phyloP scores from a whole-genome alignment of 1,140 invertebrate species.

The Drosophila chauvacae region DNA sequence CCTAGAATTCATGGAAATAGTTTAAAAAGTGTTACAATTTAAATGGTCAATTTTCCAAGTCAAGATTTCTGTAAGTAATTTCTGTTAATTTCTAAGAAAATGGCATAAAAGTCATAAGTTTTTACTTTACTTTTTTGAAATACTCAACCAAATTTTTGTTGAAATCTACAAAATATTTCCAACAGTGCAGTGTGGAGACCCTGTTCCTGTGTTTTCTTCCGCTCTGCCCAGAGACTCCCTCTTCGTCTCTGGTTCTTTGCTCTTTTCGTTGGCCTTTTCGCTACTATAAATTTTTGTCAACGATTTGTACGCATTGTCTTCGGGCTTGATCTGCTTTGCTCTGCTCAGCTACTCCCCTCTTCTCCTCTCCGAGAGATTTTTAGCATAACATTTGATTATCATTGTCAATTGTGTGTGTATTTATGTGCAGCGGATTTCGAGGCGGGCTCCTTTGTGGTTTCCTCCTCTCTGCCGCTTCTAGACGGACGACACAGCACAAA shows the following conservation, averaged over 20 bases:
- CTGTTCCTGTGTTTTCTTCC: constrained; percentile 4
- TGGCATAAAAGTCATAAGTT: not conserved
- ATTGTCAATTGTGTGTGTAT: constrained; percentile 71
- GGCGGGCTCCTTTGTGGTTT: constrained; percentile 66
- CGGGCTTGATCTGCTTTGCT: constrained; percentile 14
- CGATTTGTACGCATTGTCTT: constrained; percentile 84
- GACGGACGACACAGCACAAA: constrained; percentile 69
- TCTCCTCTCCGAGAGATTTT: constrained; percentile 55
- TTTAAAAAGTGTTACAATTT: not conserved
- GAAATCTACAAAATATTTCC: not conserved
- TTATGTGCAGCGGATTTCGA: constrained; percentile 45
- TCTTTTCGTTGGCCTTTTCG: constrained; percentile 34
- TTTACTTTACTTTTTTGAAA: not conserved
- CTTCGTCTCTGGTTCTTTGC: not conserved
- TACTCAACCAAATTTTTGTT: not conserved
- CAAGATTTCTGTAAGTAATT: not conserved
- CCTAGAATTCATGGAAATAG: too few relatives aligned
- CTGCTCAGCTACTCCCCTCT: constrained; percentile 1
- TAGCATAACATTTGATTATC: constrained; percentile 82
- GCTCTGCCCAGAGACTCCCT: constrained; percentile 6
- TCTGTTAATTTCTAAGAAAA: not conserved
- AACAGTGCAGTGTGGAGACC: not conserved
- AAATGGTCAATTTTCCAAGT: not conserved
- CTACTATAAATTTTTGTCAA: constrained; percentile 84
- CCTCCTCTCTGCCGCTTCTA: not conserved